phyloP scores from a whole-genome alignment of 1,140 invertebrate genomes.

The Carposina sasakii region DNA sequence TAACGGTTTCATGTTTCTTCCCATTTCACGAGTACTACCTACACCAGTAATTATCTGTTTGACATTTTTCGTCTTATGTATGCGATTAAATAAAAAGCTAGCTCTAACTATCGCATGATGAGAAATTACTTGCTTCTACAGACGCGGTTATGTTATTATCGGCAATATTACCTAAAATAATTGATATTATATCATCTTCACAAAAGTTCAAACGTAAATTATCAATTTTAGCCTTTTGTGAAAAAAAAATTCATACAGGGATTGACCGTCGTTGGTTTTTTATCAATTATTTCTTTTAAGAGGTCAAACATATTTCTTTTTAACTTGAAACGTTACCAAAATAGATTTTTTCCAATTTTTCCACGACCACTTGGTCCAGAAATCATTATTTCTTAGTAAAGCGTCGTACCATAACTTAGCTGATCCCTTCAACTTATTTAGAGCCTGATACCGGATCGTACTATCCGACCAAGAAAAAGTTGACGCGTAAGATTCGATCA shows the following conservation, averaged over 20 bases:
- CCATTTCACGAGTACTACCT: too few relatives aligned
- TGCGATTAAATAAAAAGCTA: constrained; percentile 2
- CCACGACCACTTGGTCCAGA: constrained; percentile 5
- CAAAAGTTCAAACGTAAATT: background rate
- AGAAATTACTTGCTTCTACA: background rate
- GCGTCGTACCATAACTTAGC: constrained; percentile 9
- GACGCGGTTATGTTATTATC: background rate
- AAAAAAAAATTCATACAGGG: constrained; percentile 6
- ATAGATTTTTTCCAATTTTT: background rate
- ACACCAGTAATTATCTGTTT: too few relatives aligned
- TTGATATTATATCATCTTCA: constrained; percentile 7
- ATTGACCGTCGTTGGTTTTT: background rate
- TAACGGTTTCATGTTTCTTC: too few relatives aligned
- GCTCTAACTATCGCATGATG: constrained; percentile 4
- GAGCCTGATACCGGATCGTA: constrained; percentile 2
- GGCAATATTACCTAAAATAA: constrained; percentile 5
- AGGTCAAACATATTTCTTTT: constrained; percentile 3
- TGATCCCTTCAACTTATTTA: constrained; percentile 2
- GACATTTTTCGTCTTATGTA: background rate
- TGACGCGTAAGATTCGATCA: background rate
- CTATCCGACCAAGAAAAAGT: constrained; percentile 2
- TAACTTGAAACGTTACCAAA: constrained; percentile 5
- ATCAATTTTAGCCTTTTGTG: constrained; percentile 6
- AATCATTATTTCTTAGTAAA: background rate
- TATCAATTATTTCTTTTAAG: constrained; percentile 1